Conservation (phyloP, 2,797 vertebrate species). For the Glossophaga mutica region DNA sequence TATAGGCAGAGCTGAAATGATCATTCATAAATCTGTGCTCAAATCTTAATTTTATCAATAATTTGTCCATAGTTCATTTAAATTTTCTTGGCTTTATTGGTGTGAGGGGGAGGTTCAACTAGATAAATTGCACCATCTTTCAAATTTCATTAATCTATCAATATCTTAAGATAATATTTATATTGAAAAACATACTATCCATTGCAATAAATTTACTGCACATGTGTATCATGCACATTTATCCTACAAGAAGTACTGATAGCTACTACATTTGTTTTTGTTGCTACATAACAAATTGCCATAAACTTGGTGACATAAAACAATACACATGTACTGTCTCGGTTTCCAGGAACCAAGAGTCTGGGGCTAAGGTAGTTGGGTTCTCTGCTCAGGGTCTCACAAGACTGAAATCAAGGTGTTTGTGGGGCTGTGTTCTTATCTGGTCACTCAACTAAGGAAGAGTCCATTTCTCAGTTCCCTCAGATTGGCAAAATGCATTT, state of each 20-base stretch:
- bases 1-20: neutral
- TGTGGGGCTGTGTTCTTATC: neutral
- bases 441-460: neutral
- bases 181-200: neutral
- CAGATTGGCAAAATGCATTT: neutral
- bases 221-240: neutral
- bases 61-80: neutral
- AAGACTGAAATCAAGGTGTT: neutral
- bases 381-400: neutral
- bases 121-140: neutral
- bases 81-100: neutral
- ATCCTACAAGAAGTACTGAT: neutral
- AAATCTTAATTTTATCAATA: neutral
- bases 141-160: neutral
- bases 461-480: neutral
- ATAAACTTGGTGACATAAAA: neutral
- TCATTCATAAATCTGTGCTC: neutral
- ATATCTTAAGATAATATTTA: neutral
- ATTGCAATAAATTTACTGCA: neutral
- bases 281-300: neutral
- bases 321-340: neutral
- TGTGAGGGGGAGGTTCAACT: neutral
- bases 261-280: neutral
- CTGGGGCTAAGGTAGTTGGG: neutral
- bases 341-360: neutral